phyloP scores from a whole-genome alignment of 2,888 invertebrate genomes.

The Tortrix viridana region DNA sequence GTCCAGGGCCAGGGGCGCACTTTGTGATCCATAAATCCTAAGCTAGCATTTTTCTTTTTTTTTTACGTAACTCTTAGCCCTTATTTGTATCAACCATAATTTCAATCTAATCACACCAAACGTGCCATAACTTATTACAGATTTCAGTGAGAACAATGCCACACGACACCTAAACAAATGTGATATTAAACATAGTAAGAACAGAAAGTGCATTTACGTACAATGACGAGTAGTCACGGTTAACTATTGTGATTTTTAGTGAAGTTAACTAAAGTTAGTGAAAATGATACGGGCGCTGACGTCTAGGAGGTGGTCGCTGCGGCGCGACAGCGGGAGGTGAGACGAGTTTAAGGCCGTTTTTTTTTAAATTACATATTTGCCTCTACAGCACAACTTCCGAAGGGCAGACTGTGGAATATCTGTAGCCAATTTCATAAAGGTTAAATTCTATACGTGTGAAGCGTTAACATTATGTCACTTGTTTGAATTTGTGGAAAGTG shows the following conservation, averaged over 20 bases:
- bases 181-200: conserved; percentile 28
- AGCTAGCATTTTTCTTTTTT: too few species aligned
- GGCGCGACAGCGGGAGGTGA: conserved; percentile 80
- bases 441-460: too few species aligned
- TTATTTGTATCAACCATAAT: too few species aligned
- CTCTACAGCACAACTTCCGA: neutral
- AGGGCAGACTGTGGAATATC: neutral
- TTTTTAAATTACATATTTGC: neutral
- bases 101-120: neutral
- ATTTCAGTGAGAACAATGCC: neutral
- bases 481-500: too few species aligned
- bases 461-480: too few species aligned
- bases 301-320: conserved; percentile 76
- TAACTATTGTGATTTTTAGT: conserved; percentile 43
- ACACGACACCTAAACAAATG: conserved; percentile 9
- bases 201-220: conserved; percentile 29
- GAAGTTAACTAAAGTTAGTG: conserved; percentile 41
- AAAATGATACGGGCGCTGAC: conserved; percentile 76
- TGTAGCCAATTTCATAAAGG: too few species aligned
- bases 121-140: neutral
- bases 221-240: conserved; percentile 17
- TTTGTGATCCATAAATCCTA: too few species aligned
- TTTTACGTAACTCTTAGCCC: too few species aligned
- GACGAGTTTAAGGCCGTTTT: conserved; percentile 39
- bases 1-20: too few species aligned